Evolutionary conservation across 1,140 invertebrate genomes (phyloP).

Genomic region (Drosophila saltans): DNA sequence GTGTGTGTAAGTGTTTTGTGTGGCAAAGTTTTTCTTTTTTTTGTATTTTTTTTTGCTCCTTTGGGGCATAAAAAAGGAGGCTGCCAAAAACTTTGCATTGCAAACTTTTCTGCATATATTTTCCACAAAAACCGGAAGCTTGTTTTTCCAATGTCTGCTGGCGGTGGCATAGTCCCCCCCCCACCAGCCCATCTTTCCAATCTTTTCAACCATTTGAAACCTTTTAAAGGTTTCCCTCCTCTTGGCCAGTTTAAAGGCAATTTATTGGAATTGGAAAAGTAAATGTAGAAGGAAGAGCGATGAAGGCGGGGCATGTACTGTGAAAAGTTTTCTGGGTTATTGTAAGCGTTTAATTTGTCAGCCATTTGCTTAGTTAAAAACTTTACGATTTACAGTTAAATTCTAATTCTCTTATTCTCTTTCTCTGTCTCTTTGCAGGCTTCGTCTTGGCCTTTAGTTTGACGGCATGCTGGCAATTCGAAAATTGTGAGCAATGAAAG

Average conservation of each 20-base stretch:
- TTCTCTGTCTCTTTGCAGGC: neutral
- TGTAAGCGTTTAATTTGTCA: conserved; percentile 75
- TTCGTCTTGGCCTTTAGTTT: conserved; percentile 1
- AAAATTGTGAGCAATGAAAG: conserved; percentile 53
- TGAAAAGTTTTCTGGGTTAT: conserved; percentile 50
- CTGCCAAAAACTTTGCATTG: conserved; percentile 76
- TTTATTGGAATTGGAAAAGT: conserved; percentile 74
- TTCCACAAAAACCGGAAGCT: conserved; percentile 75
- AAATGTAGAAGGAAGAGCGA: conserved; percentile 18
- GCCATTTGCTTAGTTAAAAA: conserved; percentile 65
- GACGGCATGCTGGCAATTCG: conserved; percentile 11
- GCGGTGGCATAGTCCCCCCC: conserved; percentile 45
- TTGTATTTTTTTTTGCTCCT: conserved; percentile 17
- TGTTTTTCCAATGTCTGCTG: conserved; percentile 73
- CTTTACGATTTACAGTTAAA: conserved; percentile 48
- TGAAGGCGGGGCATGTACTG: neutral
- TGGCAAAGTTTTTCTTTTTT: conserved; percentile 28
- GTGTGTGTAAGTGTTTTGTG: conserved; percentile 31
- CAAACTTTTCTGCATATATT: conserved; percentile 79
- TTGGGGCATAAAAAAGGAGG: conserved; percentile 45
- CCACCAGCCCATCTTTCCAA: neutral
- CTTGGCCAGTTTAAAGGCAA: conserved; percentile 66
- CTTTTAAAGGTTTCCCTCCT: conserved; percentile 52
- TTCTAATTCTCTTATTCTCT: neutral
- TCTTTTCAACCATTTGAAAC: conserved; percentile 18